phyloP scores from a whole-genome alignment of 2,888 invertebrate genomes.

The Gortyna flavago region DNA sequence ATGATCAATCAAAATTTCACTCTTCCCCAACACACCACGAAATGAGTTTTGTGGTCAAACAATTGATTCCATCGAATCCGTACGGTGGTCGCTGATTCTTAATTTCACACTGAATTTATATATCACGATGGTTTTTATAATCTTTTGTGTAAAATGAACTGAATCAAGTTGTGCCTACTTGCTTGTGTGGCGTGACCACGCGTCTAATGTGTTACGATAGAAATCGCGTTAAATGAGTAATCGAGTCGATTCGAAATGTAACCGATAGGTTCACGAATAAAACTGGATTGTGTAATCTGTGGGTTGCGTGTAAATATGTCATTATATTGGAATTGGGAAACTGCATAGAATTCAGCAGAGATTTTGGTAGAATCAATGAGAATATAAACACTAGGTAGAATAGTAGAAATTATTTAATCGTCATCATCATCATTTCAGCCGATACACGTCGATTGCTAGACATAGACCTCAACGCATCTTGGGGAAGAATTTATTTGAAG shows the following conservation, averaged over 20 bases:
- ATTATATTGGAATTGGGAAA: constrained; percentile 32
- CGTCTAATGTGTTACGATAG: constrained; percentile 55
- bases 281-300: constrained; percentile 51
- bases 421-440: not conserved
- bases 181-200: constrained; percentile 65
- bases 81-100: constrained; percentile 75
- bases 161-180: constrained; percentile 69
- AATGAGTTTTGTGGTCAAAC: constrained; percentile 89
- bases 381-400: no score
- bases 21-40: constrained; percentile 76
- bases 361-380: not conserved
- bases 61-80: constrained; percentile 78
- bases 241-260: constrained; percentile 55
- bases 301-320: constrained; percentile 42
- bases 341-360: not conserved
- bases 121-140: constrained; percentile 64
- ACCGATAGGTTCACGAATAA: constrained; percentile 45
- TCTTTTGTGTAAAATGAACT: constrained; percentile 67
- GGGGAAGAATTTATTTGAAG: not conserved
- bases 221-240: constrained; percentile 55
- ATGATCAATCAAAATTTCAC: constrained; percentile 80
- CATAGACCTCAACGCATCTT: not conserved
- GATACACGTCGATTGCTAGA: not conserved
- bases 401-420: not conserved
- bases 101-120: constrained; percentile 88